Base-by-base conservation (phyloP, 2,797 vertebrate species). In the Arnoldichthys spilopterus region DNA sequence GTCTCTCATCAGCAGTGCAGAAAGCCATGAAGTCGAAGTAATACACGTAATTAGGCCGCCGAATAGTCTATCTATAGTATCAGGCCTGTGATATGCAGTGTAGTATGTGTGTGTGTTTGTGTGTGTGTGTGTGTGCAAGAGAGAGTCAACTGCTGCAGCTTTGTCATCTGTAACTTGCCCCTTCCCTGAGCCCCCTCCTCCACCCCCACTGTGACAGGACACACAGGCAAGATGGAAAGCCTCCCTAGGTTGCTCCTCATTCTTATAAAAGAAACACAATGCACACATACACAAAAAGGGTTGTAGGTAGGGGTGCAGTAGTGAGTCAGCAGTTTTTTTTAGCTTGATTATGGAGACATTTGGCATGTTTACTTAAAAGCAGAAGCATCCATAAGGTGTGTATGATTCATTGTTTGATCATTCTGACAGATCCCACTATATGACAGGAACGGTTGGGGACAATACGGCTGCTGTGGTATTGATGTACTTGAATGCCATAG, bases 121-220 rank as follows among this genome's bases (percentile, higher is more conserved):
- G n/a, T 61, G 51, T 74, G 71, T 49, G 49, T 30, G 43, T 70
- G 45, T 20, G n/a, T 18, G 24, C 20, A 43, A 58, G 70, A n/a
- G 20, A n/a, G 22, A 12, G 58, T 24, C 18, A 62, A 82, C 16
- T 4, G 74, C 43, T 45, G 37, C 66, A 58, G 78, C 73, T 49
- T 56, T 73, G 68, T 82, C 81, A 81, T 85, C 75, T 78, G 72
- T 76, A 81, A 81, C 78, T 53, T 75, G 75, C 71, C 69, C 53
- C 49, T 24, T 18, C 76, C 78, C 68, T 43, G 32, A 62, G 63
- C 62, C 45, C 40, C 76, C 67, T 74, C 59, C 32, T 61, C 30
- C 67, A 53, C 77, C 56, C 40, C 56, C 30, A 32, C 54, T 22
- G 9, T 30, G 47, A 73, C 34, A 72, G 75, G 56, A 79, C 78